phyloP scores from a whole-genome alignment of 1,140 invertebrate species.

The Neodiprion pinetum region DNA sequence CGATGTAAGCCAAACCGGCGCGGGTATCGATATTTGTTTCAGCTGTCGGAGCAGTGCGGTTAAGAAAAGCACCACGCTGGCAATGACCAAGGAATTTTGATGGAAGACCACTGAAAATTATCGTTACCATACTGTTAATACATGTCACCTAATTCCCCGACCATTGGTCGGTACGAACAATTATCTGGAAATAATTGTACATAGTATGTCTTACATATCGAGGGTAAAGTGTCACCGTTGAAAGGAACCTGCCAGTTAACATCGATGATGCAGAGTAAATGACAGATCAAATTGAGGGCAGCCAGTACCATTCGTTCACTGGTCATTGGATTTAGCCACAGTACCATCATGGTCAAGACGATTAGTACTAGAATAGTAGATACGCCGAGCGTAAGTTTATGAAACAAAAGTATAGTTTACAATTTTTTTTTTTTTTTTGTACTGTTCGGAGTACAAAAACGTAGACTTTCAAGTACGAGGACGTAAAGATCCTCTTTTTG shows the following conservation, averaged over 20 bases:
- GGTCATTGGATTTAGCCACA: constrained; percentile 58
- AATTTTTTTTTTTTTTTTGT: too few relatives aligned
- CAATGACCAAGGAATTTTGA: constrained; percentile 52
- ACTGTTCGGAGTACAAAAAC: too few relatives aligned
- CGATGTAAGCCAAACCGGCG: constrained; percentile 37
- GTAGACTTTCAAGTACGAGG: too few relatives aligned
- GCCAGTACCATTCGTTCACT: constrained; percentile 56
- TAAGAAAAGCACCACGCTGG: constrained; percentile 53
- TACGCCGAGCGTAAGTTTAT: not conserved
- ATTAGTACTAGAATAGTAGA: constrained; percentile 52
- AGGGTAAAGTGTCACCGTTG: constrained; percentile 46
- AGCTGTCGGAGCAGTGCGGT: constrained; percentile 51
- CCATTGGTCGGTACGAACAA: not conserved
- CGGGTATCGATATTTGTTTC: constrained; percentile 25
- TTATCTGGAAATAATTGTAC: constrained; percentile 24
- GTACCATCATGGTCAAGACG: constrained; percentile 53
- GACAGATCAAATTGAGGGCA: constrained; percentile 58
- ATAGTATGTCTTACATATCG: constrained; percentile 44
- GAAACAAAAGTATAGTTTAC: too few relatives aligned
- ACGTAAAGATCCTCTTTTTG: too few relatives aligned
- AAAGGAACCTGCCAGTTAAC: constrained; percentile 55
- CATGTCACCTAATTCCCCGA: not conserved
- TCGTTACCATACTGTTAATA: not conserved
- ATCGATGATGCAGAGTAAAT: constrained; percentile 52
- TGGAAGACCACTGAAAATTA: constrained; percentile 57